Base-by-base conservation (phyloP, 2,888 invertebrate genomes). In the Himalopsyche anomala region DNA sequence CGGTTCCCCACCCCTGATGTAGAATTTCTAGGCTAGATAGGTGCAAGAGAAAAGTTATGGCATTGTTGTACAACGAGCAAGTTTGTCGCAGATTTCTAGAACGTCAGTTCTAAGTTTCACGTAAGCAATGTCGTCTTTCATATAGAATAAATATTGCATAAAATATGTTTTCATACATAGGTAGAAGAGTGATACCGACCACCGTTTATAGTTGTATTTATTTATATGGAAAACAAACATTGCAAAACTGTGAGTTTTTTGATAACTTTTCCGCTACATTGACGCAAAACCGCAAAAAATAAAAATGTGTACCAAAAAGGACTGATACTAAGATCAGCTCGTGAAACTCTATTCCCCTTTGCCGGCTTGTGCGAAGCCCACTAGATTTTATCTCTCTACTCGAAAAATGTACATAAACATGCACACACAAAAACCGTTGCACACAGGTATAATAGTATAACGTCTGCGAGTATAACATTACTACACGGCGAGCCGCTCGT, bases 331-430 rank as follows among this genome's bases (percentile, higher is more conserved):
- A 80, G 74, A 87, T 86, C 85, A 87, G 86, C 87, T 87, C 87
- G 87, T 87, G 87, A 87, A 87, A 87, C 86, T 86, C 86, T 87
- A 87, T 87, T 87, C 87, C 87, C 87, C 86, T 86, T 87, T 84
- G 87, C 86, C 87, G 87, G 86, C 86, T 87, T 87, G 87, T 83
- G 87, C 87, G 87, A 81, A 83, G 85, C 87, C 87, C 87, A 86
- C 87, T 87, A 87, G 87, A 87, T 87, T 87, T 87, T 87, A 87
- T 87, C 86, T 87, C 86, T 87, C 87, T 87, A 86, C 87, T 87
- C 87, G 86, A 87, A 87, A 87, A 87, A 87, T 87, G 87, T 87
- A 87, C 87, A 85, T 80, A 87, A 80, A 85, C 87, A 86, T 85
- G 84, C 86, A 86, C 86, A 82, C 54, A 54, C 81, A 51, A 82